These are phyloP conservation scores for Entelurus aequoreus DNA, from an alignment of 2,113 vertebrate species.

Conservation along the genomic window DNA sequence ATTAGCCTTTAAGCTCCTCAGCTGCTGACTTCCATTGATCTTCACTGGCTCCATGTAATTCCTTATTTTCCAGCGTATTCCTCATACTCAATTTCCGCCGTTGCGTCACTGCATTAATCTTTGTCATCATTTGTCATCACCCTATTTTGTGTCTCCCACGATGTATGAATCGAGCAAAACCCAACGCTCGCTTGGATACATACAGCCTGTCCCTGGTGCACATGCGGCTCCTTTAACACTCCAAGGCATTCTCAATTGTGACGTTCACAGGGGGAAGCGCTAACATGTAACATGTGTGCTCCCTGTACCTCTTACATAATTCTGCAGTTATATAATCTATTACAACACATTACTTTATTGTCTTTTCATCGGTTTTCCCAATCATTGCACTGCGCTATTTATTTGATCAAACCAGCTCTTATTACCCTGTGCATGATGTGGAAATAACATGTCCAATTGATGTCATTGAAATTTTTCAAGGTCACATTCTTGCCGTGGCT, in stretches of 20 bases:
- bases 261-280: slow-evolving; percentile 4
- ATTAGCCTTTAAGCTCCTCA: slow-evolving; percentile 13
- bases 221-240: slow-evolving; percentile 10
- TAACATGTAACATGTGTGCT: slow-evolving; percentile 18
- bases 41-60: slow-evolving; percentile 16
- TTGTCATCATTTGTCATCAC: slow-evolving; percentile 33
- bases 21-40: slow-evolving; percentile 30
- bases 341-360: slow-evolving; percentile 1
- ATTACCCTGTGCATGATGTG: background rate
- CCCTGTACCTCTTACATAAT: slow-evolving; percentile 20
- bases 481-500: background rate
- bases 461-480: background rate
- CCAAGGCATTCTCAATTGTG: slow-evolving; percentile 12
- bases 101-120: slow-evolving; percentile 23
- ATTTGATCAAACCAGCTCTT: background rate
- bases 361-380: background rate
- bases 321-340: slow-evolving; percentile 29
- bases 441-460: background rate
- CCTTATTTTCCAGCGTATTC: slow-evolving; percentile 18
- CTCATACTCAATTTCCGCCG: slow-evolving; percentile 24
- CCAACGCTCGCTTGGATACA: slow-evolving; percentile 4
- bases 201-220: background rate
- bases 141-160: slow-evolving; percentile 13
- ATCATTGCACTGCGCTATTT: background rate
- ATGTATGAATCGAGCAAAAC: background rate